Evolutionary conservation across 2,113 vertebrate genomes (phyloP), one percentile per base, ranked within the genome.

Genomic region (Nettapus auritus): DNA sequence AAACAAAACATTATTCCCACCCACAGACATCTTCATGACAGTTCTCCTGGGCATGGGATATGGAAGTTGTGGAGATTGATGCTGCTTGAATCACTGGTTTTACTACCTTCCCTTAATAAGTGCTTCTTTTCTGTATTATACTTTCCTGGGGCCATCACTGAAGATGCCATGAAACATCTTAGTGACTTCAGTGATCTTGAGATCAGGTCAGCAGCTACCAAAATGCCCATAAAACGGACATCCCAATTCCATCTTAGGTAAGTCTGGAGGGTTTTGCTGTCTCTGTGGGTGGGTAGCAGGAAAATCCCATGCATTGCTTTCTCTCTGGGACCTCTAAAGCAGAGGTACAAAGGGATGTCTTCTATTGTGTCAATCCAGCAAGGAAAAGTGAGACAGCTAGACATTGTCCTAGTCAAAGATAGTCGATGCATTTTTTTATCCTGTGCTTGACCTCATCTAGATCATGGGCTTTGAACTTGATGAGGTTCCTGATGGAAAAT

Each of bases 341-440:
- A 26, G 29, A 0, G 3, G 5, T 18, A 4, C 53, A 62, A 88
- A 76, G 22, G 0, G 1, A n/a, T 3, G 5, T 53, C 15, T 6
- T 86, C 25, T 40, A 71, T 75, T 2, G 1, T 68, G 26, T 60
- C 22, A 80, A 53, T 36, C 66, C 31, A 68, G 16, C 4, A 80
- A 60, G 16, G 14, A 46, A 28, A 56, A 7, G 11, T 31, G 7
- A 18, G 17, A 64, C 4, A 34, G 2, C 38, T 68, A 16, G 40
- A 29, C 67, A 16, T 38, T 11, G 33, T 6, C 6, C 25, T 62
- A 33, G 9, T 46, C n/a, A 79, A 82, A 75, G 21, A 60, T 1
- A 34, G 13, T n/a, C 3, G 3, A n/a, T 9, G 56, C 38, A 5
- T 17, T 33, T 64, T 87, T 56, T 85, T 40, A 60, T 52, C 3